Base-by-base conservation (phyloP, 2,797 vertebrate genomes). In the Microhierax caerulescens region DNA sequence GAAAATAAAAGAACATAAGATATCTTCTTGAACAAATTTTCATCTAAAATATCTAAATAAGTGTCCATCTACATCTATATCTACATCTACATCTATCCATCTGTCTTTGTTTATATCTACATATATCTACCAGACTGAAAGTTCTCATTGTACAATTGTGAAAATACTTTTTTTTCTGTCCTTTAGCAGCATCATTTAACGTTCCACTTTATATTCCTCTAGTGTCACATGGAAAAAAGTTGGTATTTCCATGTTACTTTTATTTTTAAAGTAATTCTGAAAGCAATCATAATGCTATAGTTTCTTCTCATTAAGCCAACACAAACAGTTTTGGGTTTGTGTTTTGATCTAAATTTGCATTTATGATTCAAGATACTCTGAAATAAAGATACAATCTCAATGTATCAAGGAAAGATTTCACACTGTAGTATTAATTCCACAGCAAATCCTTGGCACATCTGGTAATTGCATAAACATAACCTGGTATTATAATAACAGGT, bases 371-470 rank as follows among this genome's bases (percentile, higher is more conserved):
- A 92, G 70, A 53, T 69, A 70, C n/a, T 90, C 60, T 74, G 90
- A 93, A 94, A 96, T 92, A 94, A 91, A 81, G 22, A 51, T 53
- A 67, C 27, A 64, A 81, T 87, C 79, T 94, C 43, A 83, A 73
- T 63, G 5, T 43, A 89, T 85, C 24, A 32, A 85, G 30, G 30
- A 81, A 82, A 91, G 69, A 56, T 28, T 83, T 64, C n/a, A 73
- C 11, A 89, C 13, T 85, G 11, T 73, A 81, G 63, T 70, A 60
- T 94, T 91, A 93, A 94, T 50, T 90, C 27, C 45, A 73, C 78
- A 96, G 36, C 25, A 95, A 96, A 96, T 59, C 60, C 59, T 95
- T 92, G 78, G 69, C 68, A 93, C 37, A 95, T 94, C 79, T 88
- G 69, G 60, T 79, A 94, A 86, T 63, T 95, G 70, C 78, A 92